A percentile compares a stretch with the other conserved stretches of the same genome.
These are phyloP conservation scores for Anticlea derivata DNA, from an alignment of 2,888 invertebrate genomes.

Conservation along the genomic window DNA sequence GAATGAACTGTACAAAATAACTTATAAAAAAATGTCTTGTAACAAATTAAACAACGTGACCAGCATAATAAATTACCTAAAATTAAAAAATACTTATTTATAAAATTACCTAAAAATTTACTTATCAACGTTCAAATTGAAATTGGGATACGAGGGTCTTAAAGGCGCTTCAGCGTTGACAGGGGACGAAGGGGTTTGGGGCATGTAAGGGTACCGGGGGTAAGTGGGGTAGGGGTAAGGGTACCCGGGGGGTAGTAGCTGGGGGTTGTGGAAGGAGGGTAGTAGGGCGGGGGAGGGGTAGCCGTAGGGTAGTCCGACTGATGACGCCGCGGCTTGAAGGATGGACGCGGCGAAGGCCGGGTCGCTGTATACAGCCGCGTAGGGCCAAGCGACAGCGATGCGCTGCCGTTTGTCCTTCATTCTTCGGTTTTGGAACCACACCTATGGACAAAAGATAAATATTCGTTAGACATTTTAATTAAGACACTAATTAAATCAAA, in stretches of 20 bases:
- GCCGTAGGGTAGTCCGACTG: slow-evolving; percentile 86
- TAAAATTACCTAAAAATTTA: slow-evolving; percentile 42
- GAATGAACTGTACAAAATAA: slow-evolving; percentile 38
- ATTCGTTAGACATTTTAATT: not conserved
- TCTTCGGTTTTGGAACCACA: slow-evolving; percentile 98
- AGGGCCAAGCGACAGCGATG: slow-evolving; percentile 97
- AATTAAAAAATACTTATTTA: slow-evolving; percentile 30
- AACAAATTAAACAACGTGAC: slow-evolving; percentile 34
- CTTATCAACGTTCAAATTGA: slow-evolving; percentile 76
- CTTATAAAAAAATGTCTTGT: slow-evolving; percentile 33
- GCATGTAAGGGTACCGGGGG: slow-evolving; percentile 82
- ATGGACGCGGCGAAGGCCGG: slow-evolving; percentile 96
- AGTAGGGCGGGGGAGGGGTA: slow-evolving; percentile 84
- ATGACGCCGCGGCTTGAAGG: slow-evolving; percentile 93
- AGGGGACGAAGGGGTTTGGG: slow-evolving; percentile 76
- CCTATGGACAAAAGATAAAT: slow-evolving; percentile 81
- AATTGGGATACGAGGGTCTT: slow-evolving; percentile 79
- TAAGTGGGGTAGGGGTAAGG: slow-evolving; percentile 84
- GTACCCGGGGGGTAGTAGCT: slow-evolving; percentile 82
- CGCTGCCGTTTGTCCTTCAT: slow-evolving; percentile 99
- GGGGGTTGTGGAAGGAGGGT: slow-evolving; percentile 83
- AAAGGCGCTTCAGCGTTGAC: slow-evolving; percentile 66
- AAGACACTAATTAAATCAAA: too few species aligned
- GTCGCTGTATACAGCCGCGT: slow-evolving; percentile 96
- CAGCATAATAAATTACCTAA: slow-evolving; percentile 39